Evolutionary conservation across 2,113 vertebrate species (phyloP).

Genomic region (Paramormyrops kingsleyae): DNA sequence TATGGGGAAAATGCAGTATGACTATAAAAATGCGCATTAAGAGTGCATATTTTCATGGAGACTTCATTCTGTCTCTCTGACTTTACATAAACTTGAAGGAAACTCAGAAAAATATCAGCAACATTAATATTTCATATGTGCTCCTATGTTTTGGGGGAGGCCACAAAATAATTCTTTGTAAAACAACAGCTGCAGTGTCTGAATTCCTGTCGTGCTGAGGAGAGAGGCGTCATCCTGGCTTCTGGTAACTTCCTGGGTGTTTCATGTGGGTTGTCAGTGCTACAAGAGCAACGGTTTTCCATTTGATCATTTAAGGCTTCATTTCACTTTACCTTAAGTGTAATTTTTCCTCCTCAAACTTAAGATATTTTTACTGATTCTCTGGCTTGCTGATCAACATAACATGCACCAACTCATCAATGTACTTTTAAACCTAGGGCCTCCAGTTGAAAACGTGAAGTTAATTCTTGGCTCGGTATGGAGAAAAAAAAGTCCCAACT

Average conservation of each 20-base stretch:
- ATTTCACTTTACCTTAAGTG: background rate
- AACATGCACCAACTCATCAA: background rate
- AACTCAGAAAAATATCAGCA: background rate
- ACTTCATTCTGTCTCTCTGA: background rate
- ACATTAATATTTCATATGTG: conserved; percentile 2
- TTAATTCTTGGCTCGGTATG: background rate
- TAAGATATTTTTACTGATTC: background rate
- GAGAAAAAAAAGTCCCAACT: background rate
- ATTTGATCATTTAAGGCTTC: background rate
- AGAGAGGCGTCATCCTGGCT: background rate
- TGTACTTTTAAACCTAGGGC: background rate
- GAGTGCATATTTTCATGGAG: background rate
- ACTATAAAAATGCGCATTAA: background rate
- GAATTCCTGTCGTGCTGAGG: background rate
- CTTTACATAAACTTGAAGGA: background rate
- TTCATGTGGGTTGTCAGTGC: background rate
- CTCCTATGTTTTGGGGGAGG: background rate
- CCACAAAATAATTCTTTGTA: background rate
- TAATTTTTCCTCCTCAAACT: background rate
- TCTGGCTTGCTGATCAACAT: background rate
- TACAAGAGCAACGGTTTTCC: background rate
- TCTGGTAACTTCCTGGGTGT: background rate
- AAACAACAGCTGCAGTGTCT: background rate
- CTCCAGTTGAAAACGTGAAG: background rate
- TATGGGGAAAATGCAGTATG: background rate